Conservation (phyloP, 2,888 invertebrate species). For the Synanthedon tipuliformis region DNA sequence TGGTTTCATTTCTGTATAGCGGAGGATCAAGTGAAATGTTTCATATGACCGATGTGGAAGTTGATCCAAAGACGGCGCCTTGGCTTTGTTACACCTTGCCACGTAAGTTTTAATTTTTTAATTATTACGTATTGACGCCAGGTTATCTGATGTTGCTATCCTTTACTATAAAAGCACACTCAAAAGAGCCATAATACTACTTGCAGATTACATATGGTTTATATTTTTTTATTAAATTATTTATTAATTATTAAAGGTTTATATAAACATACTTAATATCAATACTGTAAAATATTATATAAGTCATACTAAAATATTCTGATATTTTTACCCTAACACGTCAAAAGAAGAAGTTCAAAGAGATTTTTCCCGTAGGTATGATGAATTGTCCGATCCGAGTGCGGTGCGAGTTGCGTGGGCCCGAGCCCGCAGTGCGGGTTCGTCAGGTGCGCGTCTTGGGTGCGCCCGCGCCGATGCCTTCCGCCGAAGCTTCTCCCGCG, state of each 20-base stretch:
- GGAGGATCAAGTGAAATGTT: slow-evolving; percentile 83
- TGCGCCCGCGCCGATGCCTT: slow-evolving; percentile 21
- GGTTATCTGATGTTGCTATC: no score
- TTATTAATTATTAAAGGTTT: no score
- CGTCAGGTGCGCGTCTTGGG: slow-evolving; percentile 77
- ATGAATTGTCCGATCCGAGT: slow-evolving; percentile 53
- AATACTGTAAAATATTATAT: no score
- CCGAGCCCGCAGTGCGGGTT: slow-evolving; percentile 89
- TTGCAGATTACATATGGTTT: no score
- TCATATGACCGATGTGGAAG: slow-evolving; percentile 84
- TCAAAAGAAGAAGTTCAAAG: no score
- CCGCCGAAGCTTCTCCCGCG: slow-evolving; percentile 22
- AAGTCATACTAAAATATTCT: no score
- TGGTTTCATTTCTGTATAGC: slow-evolving; percentile 87
- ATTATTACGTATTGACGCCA: no score
- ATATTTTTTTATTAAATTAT: no score
- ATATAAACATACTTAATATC: no score
- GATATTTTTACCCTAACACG: no score
- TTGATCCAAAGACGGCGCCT: slow-evolving; percentile 85
- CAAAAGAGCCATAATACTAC: no score
- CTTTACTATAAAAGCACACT: no score
- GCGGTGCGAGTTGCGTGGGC: slow-evolving; percentile 89
- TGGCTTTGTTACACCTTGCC: slow-evolving; percentile 91
- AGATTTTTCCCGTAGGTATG: neutral
- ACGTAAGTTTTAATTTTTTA: slow-evolving; percentile 49